Conservation (phyloP, 2,113 vertebrate species). For the Leiothrix lutea region DNA sequence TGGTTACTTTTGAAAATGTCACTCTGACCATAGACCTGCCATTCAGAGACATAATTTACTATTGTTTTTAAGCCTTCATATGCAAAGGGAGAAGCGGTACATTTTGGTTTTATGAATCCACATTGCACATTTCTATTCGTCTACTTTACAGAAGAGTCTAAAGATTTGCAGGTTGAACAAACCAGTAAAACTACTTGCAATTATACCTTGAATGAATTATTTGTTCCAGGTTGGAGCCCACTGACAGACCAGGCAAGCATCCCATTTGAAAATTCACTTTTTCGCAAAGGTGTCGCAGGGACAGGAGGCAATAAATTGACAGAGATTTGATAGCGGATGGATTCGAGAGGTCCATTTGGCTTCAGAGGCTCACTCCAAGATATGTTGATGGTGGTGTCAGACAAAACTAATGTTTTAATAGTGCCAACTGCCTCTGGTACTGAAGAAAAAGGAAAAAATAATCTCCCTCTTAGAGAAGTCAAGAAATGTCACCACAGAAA, state of each 20-base stretch:
- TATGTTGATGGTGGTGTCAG: conserved; percentile 58
- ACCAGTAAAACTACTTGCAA: not conserved
- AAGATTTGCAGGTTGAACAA: not conserved
- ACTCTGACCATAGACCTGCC: not conserved
- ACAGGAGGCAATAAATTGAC: conserved; percentile 36
- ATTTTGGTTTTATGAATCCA: not conserved
- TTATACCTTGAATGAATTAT: conserved; percentile 65
- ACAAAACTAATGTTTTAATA: conserved; percentile 46
- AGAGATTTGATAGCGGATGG: conserved; percentile 68
- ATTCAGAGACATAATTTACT: not conserved
- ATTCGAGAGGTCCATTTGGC: conserved; percentile 68
- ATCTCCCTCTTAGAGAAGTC: not conserved
- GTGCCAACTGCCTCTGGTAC: conserved; percentile 67
- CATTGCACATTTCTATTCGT: not conserved
- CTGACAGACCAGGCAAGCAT: conserved; percentile 44
- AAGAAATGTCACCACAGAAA: not conserved
- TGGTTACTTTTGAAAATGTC: not conserved
- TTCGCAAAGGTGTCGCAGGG: conserved; percentile 45
- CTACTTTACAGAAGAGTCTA: not conserved
- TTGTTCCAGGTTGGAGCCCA: conserved; percentile 45
- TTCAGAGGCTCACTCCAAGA: conserved; percentile 68
- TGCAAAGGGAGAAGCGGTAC: not conserved
- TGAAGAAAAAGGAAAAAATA: conserved; percentile 53
- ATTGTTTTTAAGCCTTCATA: not conserved
- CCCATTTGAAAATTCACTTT: conserved; percentile 64